phyloP scores from a whole-genome alignment of 2,797 vertebrate species.

The Apogon hyalosoma region DNA sequence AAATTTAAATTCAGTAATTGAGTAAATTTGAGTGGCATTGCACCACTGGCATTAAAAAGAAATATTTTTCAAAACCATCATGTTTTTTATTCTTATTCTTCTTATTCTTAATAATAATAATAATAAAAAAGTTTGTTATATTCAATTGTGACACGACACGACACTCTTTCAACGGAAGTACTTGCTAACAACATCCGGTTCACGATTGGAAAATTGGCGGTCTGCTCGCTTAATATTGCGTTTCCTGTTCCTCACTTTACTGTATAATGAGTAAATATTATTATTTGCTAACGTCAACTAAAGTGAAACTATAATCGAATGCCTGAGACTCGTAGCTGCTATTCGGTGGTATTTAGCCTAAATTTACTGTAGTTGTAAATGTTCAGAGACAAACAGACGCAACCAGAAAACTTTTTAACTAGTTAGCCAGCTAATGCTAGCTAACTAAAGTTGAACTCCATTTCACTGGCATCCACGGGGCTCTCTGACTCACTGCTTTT shows the following conservation, averaged over 20 bases:
- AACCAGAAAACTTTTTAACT: slow-evolving; percentile 30
- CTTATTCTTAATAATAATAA: too few relatives aligned
- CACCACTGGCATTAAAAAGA: too few relatives aligned
- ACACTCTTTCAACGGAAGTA: slow-evolving; percentile 39
- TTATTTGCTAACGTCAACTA: background rate
- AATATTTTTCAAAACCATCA: too few relatives aligned
- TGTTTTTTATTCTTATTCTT: too few relatives aligned
- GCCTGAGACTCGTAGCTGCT: accelerated
- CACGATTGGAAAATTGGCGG: slow-evolving; percentile 67
- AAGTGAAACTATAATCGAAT: accelerated
- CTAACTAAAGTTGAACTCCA: background rate
- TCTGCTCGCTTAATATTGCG: background rate
- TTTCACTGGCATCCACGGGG: background rate
- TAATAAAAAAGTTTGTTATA: too few relatives aligned
- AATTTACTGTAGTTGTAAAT: background rate
- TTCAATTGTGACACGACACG: too few relatives aligned
- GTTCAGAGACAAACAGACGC: background rate
- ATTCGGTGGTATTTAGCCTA: accelerated
- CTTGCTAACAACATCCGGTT: slow-evolving; percentile 62
- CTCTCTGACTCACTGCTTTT: too few relatives aligned
- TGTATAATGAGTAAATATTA: background rate
- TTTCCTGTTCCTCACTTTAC: background rate
- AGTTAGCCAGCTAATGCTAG: slow-evolving; percentile 30
- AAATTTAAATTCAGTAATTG: too few relatives aligned
- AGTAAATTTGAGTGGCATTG: too few relatives aligned